These are phyloP conservation scores for Thysanoteuthis rhombus DNA, from an alignment of 2,888 invertebrate genomes.

Conservation along the genomic window DNA sequence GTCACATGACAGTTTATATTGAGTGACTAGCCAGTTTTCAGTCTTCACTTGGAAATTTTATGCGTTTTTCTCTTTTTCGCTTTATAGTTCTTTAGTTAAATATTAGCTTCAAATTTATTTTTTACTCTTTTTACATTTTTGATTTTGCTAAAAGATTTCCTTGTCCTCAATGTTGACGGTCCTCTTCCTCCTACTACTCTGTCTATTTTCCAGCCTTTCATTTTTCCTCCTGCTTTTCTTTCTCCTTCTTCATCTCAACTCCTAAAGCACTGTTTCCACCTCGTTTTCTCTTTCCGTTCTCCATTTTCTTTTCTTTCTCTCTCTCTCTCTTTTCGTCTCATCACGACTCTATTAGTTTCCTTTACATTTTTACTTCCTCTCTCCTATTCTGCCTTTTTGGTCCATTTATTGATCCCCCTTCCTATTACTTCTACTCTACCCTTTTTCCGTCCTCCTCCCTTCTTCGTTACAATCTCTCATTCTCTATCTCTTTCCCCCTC, in stretches of 20 bases:
- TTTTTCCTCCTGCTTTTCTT: not conserved
- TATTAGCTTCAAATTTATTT: not conserved
- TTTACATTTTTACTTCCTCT: not conserved
- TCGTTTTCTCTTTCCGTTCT: not conserved
- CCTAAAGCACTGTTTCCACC: not conserved
- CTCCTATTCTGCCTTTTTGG: not conserved
- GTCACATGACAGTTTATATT: too few relatives aligned
- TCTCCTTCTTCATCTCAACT: not conserved
- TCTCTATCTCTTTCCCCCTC: not conserved
- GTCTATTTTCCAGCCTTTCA: not conserved
- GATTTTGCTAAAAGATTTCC: not conserved
- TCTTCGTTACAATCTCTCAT: not conserved
- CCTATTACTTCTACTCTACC: too few relatives aligned
- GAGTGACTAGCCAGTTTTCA: not conserved
- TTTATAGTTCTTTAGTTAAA: not conserved
- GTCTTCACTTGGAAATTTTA: not conserved
- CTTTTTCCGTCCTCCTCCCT: too few relatives aligned
- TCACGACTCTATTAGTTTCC: not conserved
- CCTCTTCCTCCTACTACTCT: not conserved
- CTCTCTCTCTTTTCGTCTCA: not conserved
- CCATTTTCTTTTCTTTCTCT: not conserved
- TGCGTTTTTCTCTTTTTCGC: not conserved
- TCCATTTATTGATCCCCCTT: too few relatives aligned
- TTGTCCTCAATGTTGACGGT: not conserved
- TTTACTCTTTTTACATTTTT: not conserved